Base-by-base conservation (phyloP, 2,113 vertebrate species). In the Zapornia atra region DNA sequence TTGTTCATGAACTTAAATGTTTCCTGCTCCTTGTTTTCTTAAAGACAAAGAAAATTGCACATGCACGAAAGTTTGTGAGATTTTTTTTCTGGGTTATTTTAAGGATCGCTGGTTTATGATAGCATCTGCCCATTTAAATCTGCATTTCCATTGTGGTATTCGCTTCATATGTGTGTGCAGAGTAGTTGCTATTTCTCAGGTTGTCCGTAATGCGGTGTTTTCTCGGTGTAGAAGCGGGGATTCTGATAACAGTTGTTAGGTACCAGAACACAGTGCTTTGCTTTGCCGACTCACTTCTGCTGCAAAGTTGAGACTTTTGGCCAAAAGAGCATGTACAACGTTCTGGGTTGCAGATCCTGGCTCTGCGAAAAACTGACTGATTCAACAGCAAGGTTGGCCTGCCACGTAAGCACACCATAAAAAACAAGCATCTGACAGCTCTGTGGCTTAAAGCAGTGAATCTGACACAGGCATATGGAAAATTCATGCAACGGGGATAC, bases 401-500 rank as follows among this genome's bases (percentile, higher is more conserved):
- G 95, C 96, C 88, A 92, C 83, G 54, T 96, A 95, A 94, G 93
- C 90, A 53, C 18, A 1, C 90, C 86, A 82, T 94, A 84, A 95
- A 92, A 96, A 93, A 94, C 0, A 8, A 96, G 70, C 90, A 93
- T 96, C 79, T 94, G 96, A 94, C 90, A 92, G 92, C 86, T 96
- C 87, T 87, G 82, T 93, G 93, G 94, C 94, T 96, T 90, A 10
- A 91, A 93, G 77, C 50, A 91, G 76, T 86, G 82, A 77, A 87
- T 96, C 92, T 96, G 95, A 94, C 91, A 87, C 83, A 94, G 70
- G 88, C 93, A 53, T 82, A 75, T 90, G 95, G 95, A 96, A 97
- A 92, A 96, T 94, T 96, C 92, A 82, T 97, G 96, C 89, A 95
- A 95, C 26, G 9, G 80, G 87, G 78, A 93, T 82, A 80, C 59